Base-by-base conservation (phyloP, 2,888 invertebrate genomes). In the Chorisops tibialis region DNA sequence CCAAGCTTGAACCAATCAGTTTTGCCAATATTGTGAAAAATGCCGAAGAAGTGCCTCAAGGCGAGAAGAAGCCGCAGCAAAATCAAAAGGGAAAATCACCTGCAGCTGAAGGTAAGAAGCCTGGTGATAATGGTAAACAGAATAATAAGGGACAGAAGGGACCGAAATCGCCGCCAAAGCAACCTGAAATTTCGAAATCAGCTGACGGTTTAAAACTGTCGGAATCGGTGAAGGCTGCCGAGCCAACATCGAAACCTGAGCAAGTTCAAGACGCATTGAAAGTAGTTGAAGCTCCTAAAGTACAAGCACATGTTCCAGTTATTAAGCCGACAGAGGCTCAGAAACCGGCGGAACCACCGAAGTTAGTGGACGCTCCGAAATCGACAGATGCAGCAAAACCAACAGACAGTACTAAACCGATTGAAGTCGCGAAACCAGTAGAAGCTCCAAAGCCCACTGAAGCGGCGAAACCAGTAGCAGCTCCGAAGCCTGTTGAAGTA, bases 331-430 rank as follows among this genome's bases (percentile, higher is more conserved):
- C 9, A 30, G 30, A 5, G 30, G 7, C 5, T 7, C 30, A 30
- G 9, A 9, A 5, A 30, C 30, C 30, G 9, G 30, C 30, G 5
- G 30, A 30, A 30, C 7, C 9, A 9, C 30, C 30, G n/a, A 58
- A 62, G 54, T 4, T 38, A 35, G 30, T 9, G 5, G 30, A 30
- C 5, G 30, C 9, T 5, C 30, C 30, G n/a, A 58, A 62, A 37
- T 19, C 35, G 38, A 3, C 30, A 4, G 62, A 62, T 35, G 6
- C 22, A 16, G 16, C 45, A 11, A 74, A 92, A 95, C 35, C 96
- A 96, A 77, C 93, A 96, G 93, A 83, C 96, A 71, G 74, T 81
- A 96, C 70, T 94, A 91, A 78, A 96, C 96, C 76, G 96, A 18
- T 90, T 12, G 52, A 48, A 94, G 24, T 35, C 14, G 11, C 30